Evolutionary conservation across 2,797 vertebrate genomes (phyloP).

Genomic region (Jordanella pulchra): DNA sequence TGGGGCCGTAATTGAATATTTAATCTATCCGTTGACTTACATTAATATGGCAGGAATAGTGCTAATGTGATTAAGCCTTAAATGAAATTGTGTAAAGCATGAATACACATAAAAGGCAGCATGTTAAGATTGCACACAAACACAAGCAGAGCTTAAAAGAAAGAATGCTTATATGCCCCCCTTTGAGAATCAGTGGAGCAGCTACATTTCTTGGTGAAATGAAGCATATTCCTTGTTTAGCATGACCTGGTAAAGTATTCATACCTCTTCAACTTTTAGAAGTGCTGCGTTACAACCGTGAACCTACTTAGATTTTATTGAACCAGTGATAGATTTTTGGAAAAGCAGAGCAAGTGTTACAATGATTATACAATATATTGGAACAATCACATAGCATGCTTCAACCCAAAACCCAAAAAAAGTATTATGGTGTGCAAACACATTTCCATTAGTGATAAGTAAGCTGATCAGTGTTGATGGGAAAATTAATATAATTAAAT

Average conservation of each 20-base stretch:
- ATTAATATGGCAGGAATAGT: conserved; percentile 60
- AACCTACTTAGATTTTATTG: not conserved
- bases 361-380: not conserved
- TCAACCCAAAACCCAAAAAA: not conserved
- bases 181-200: conserved; percentile 63
- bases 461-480: too few relatives aligned
- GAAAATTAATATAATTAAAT: too few relatives aligned
- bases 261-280: not conserved
- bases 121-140: conserved; percentile 21
- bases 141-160: conserved; percentile 5
- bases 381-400: not conserved
- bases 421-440: too few relatives aligned
- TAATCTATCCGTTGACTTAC: conserved; percentile 71
- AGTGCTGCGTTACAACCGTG: not conserved
- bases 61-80: conserved; percentile 63
- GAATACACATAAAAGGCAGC: conserved; percentile 43
- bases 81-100: conserved; percentile 61
- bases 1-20: conserved; percentile 65
- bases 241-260: not conserved
- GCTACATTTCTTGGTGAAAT: conserved; percentile 68
- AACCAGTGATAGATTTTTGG: not conserved
- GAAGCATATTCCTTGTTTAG: conserved; percentile 33
- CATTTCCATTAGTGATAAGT: too few relatives aligned
- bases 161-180: not conserved
- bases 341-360: too few relatives aligned